Conservation (phyloP, 2,797 vertebrate genomes). For the Tangara arthus region DNA sequence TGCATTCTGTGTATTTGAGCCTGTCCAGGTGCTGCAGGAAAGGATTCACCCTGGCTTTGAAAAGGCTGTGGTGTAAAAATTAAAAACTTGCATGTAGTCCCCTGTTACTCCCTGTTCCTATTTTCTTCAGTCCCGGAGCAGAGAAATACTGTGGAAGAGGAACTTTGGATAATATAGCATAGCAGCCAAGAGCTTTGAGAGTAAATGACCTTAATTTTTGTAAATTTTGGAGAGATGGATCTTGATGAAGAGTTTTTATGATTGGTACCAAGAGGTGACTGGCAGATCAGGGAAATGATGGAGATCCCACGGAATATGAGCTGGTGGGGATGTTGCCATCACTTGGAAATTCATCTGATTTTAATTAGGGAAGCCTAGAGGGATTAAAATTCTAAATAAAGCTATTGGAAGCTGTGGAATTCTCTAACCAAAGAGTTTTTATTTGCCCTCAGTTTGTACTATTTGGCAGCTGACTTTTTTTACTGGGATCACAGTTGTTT, state of each 20-base stretch:
- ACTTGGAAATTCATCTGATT: constrained; percentile 1
- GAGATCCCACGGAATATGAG: neutral
- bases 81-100: neutral
- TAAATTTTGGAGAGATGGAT: neutral
- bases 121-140: neutral
- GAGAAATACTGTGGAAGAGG: neutral
- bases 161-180: neutral
- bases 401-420: neutral
- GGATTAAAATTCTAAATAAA: neutral
- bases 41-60: neutral
- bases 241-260: neutral
- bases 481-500: neutral
- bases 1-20: neutral
- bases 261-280: neutral
- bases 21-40: neutral
- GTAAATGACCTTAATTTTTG: neutral
- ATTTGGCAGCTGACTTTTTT: neutral
- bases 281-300: neutral
- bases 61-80: neutral
- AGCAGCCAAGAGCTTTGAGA: neutral
- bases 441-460: neutral
- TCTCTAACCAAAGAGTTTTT: neutral
- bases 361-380: constrained; percentile 5
- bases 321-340: neutral
- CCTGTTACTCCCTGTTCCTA: neutral